Evolutionary conservation across 2,797 vertebrate species (phyloP), one percentile per base, ranked within the genome.

Genomic region (Macrochelys suwanniensis): DNA sequence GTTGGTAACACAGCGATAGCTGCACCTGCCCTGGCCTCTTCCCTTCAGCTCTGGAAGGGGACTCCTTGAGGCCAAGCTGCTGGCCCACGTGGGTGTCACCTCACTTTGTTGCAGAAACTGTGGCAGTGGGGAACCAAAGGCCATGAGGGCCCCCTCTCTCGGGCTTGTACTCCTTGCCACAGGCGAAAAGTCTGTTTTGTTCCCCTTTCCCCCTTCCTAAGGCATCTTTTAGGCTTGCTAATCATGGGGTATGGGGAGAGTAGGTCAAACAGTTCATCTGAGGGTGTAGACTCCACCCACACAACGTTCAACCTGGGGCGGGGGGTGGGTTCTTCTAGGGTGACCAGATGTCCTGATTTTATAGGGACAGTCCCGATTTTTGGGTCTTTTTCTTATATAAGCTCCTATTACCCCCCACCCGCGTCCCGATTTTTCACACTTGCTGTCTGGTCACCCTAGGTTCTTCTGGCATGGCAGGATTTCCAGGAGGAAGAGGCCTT

Each of bases 401-500:
- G 37, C 37, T 42, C 37, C 37, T 42, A 42, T 42, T 42, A 42
- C 37, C 37, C 37, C 37, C 37, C 37, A 42, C 37, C 37, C 37
- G 4, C 37, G 37, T 42, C 37, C 37, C 37, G 4, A 42, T 42
- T 42, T 42, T 42, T 42, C 37, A 42, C 37, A 42, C 37, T 42
- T 42, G 37, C 37, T 42, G 37, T 42, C 37, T 42, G 37, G 37
- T 42, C 37, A 42, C 37, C 37, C 37, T 42, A 42, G 91, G 23
- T 6, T 23, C 37, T 77, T 37, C 78, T 53, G 25, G 13, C 26
- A 5, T 25, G 50, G 21, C 26, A 65, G 76, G 42, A 7, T 2
- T 54, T 68, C 59, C 31, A 49, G 0, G 0, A 74, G 65, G 82
- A 17, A 45, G 53, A 50, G n/a, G 17, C 1, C 4, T 25, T 82